A percentile compares a stretch with the other conserved stretches of the same genome.
These are phyloP conservation scores for Neodontobutis hainanensis DNA, from an alignment of 2,113 vertebrate species.

Conservation along the genomic window DNA sequence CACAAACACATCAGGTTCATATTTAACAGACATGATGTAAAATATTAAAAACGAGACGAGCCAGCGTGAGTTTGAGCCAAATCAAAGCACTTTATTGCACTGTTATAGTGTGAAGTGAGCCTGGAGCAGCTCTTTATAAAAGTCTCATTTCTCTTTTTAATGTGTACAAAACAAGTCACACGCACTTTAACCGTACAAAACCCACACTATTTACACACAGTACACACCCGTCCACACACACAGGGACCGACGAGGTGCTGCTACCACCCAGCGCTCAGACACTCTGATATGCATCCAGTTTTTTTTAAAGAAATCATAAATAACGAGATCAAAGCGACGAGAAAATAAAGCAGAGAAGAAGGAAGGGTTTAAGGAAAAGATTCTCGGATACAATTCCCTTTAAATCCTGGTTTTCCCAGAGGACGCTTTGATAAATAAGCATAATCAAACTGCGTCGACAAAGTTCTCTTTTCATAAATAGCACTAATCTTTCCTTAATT, in stretches of 20 bases:
- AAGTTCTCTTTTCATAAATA: too few relatives aligned
- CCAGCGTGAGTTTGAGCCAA: constrained; percentile 70
- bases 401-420: background rate
- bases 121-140: constrained; percentile 82
- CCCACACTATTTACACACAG: constrained; percentile 85
- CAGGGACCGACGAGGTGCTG: too few relatives aligned
- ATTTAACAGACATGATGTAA: too few relatives aligned
- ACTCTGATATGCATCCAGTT: constrained; percentile 63
- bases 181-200: constrained; percentile 85
- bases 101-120: constrained; percentile 80
- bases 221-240: constrained; percentile 38
- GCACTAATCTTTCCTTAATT: too few relatives aligned
- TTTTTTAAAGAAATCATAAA: background rate
- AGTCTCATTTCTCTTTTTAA: constrained; percentile 83
- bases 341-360: background rate
- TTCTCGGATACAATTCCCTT: too few relatives aligned
- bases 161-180: constrained; percentile 86
- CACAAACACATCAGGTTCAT: too few relatives aligned
- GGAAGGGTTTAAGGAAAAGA: too few relatives aligned
- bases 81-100: constrained; percentile 86
- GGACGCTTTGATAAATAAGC: background rate
- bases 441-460: too few relatives aligned
- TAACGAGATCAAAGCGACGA: background rate
- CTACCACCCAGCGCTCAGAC: constrained; percentile 30
- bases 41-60: background rate